phyloP scores from a whole-genome alignment of 2,888 invertebrate genomes.

The Toxonevra muliebris region DNA sequence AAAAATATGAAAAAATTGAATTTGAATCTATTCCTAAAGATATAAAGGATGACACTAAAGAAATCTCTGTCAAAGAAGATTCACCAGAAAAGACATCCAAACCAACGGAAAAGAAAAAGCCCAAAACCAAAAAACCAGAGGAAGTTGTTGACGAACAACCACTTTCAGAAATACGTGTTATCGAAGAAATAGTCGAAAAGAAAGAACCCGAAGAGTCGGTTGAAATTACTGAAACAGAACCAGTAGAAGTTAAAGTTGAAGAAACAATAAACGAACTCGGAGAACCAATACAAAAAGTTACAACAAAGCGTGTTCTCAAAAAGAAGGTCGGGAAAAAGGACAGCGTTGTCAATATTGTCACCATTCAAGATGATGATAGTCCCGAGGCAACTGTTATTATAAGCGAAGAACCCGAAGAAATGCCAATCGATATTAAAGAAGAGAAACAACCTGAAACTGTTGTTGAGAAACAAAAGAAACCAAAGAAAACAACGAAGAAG shows the following conservation, averaged over 20 bases:
- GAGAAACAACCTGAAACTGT: conserved; percentile 46
- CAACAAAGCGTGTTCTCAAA: conserved; percentile 55
- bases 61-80: conserved; percentile 49
- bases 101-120: conserved; percentile 52
- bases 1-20: conserved; percentile 64
- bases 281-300: conserved; percentile 54
- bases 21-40: conserved; percentile 56
- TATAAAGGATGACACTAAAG: conserved; percentile 34
- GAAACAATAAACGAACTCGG: conserved; percentile 53
- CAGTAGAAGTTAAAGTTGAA: conserved; percentile 50
- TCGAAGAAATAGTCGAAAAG: conserved; percentile 41
- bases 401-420: conserved; percentile 50
- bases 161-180: conserved; percentile 47
- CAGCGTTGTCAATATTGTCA: conserved; percentile 53
- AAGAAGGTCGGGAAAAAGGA: conserved; percentile 53
- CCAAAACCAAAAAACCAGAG: conserved; percentile 40
- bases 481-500: conserved; percentile 49
- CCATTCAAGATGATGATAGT: conserved; percentile 55
- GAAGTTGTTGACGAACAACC: conserved; percentile 41
- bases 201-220: conserved; percentile 41
- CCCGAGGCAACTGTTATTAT: conserved; percentile 55
- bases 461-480: conserved; percentile 39
- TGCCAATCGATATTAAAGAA: conserved; percentile 36
- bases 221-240: conserved; percentile 52
- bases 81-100: conserved; percentile 51